Conservation (phyloP, 2,888 invertebrate species). For the Selenia dentaria region DNA sequence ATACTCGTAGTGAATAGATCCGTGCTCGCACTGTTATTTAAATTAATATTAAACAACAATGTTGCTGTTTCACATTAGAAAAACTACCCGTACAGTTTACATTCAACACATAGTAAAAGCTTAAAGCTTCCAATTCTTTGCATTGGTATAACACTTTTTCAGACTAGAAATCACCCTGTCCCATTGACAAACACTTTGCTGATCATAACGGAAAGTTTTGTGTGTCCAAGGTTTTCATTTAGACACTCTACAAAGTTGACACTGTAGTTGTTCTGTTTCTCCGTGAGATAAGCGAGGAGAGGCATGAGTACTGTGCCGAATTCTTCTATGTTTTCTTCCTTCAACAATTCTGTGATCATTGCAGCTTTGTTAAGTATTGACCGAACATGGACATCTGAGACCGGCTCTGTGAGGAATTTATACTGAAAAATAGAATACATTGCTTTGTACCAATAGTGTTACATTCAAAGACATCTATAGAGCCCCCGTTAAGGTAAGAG, state of each 20-base stretch:
- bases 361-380: slow-evolving; percentile 48
- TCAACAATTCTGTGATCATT: slow-evolving; percentile 42
- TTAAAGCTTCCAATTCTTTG: too few relatives aligned
- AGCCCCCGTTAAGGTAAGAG: too few relatives aligned
- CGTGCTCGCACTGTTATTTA: too few relatives aligned
- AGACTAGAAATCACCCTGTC: slow-evolving; percentile 6
- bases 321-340: slow-evolving; percentile 49
- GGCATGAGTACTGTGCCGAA: slow-evolving; percentile 52
- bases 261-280: slow-evolving; percentile 48
- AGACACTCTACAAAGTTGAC: slow-evolving; percentile 39
- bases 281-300: slow-evolving; percentile 58
- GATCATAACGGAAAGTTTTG: slow-evolving; percentile 18
- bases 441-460: too few relatives aligned
- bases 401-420: slow-evolving; percentile 59
- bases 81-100: too few relatives aligned
- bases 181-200: slow-evolving; percentile 34
- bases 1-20: too few relatives aligned
- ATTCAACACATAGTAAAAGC: too few relatives aligned
- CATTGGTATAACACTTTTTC: too few relatives aligned
- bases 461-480: too few relatives aligned
- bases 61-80: too few relatives aligned
- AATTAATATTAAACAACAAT: too few relatives aligned
- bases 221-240: slow-evolving; percentile 11
- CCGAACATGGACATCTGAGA: slow-evolving; percentile 52
- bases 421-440: slow-evolving; percentile 58